These are phyloP conservation scores for Thereuonema tuberculata DNA, from an alignment of 1,140 invertebrate genomes.

Conservation along the genomic window DNA sequence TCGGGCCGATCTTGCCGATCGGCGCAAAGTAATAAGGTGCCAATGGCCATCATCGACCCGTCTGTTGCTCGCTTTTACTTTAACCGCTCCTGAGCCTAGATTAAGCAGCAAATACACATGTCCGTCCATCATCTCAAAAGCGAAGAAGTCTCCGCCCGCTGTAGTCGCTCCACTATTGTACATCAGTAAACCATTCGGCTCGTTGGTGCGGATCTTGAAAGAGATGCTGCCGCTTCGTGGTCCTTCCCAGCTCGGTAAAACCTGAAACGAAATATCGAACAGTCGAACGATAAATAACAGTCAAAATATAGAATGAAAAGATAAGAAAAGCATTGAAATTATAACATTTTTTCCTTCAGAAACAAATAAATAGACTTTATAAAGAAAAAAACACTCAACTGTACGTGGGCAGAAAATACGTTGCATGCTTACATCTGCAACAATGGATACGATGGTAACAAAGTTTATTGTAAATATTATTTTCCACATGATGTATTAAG, in stretches of 20 bases:
- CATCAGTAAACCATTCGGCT: conserved; percentile 82
- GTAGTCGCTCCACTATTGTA: conserved; percentile 63
- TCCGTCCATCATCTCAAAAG: conserved; percentile 83
- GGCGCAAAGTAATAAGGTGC: conserved; percentile 71
- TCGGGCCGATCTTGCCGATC: conserved; percentile 62
- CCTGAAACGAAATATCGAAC: conserved; percentile 38
- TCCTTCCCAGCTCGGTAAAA: conserved; percentile 73
- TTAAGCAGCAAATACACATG: conserved; percentile 84
- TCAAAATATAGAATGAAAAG: no score
- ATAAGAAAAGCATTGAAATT: no score
- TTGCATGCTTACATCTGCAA: no score
- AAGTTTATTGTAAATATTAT: no score
- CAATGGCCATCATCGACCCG: conserved; percentile 78
- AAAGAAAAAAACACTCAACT: no score
- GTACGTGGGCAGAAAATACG: no score
- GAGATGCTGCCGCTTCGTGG: conserved; percentile 71
- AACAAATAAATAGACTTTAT: no score
- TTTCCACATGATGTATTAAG: no score
- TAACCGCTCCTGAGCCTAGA: conserved; percentile 75
- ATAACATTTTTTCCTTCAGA: no score
- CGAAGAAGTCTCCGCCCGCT: conserved; percentile 61
- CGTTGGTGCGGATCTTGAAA: conserved; percentile 86
- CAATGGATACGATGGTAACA: no score
- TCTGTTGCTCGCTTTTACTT: conserved; percentile 62
- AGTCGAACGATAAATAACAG: no score